Evolutionary conservation across 2,797 vertebrate genomes (phyloP), one percentile per base, ranked within the genome.

Genomic region (Petrocephalus sullivani): DNA sequence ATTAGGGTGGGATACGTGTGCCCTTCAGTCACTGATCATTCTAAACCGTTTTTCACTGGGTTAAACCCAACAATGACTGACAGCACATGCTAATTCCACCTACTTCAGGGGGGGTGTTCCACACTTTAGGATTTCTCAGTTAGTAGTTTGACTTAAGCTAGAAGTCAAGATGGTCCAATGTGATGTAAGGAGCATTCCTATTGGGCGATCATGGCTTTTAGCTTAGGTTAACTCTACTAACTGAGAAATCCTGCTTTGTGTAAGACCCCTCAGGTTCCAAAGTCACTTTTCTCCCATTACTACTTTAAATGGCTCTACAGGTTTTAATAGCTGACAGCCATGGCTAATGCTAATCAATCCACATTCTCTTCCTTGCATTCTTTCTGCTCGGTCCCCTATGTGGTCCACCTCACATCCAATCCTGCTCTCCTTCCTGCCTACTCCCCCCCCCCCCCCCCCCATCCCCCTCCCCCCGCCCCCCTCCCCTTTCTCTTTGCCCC

Each of bases 331-430:
- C 6, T 8, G 2, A 89, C 46, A 87, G 46, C 46, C 16, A 19
- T 28, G 51, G 51, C 4, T 71, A 21, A 89, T 89, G 56, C 71
- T 49, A 51, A 88, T 90, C 87, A 87, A 89, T 64, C 28, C n/a
- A 23, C 60, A 67, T 86, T 71, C 53, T 60, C 85, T 81, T 84
- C 61, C 33, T 49, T 54, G 16, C 87, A 78, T 61, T 23, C 58
- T 53, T 56, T 87, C 12, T 83, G 85, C 85, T 75, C 87, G 83
- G 54, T 54, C 19, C 83, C 64, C 49, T 81, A 82, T 92, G 82
- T 89, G 82, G 60, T 89, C 87, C 90, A 89, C 90, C 91, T 89
- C 88, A 90, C 87, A 83, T 90, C 67, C 51, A 84, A 89, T 60
- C 81, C 64, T 89, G 64, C 56, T 28, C 28, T 28, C 28, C 28